Evolutionary conservation across 2,888 invertebrate species (phyloP), one percentile per base, ranked within the genome.

Genomic region (Lasiommata megera): DNA sequence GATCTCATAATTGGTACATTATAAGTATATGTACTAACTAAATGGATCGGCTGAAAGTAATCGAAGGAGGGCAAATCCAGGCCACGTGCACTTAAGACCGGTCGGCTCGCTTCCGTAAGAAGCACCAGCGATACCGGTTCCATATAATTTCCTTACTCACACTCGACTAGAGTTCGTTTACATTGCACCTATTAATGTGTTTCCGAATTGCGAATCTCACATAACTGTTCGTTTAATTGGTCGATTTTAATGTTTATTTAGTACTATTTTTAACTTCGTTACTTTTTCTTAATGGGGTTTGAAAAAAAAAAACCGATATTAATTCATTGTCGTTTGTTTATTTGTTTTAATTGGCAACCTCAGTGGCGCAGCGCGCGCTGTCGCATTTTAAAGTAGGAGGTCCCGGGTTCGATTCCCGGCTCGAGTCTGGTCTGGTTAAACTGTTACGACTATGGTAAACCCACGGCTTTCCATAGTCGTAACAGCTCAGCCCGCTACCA

Each of bases 81-180:
- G 60, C 41, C 56, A 60, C 60, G 41, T 56, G 56, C 43, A 37
- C 47, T 47, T 8, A 14, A 23, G 56, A 60, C 62, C 62, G 59
- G 62, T 63, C 52, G 50, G 60, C 41, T 57, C 52, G 56, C 62
- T 66, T 66, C 65, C 64, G 59, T 60, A 56, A 48, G 56, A 63
- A 53, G 55, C 54, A 50, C 53, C 54, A 16, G 52, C 34, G 16
- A 48, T 48, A 59, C 62, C 57, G 62, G 62, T 60, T 62, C 54
- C 38, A 37, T 52, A 46, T 41, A 11, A 58, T 50, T 51, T 54
- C 57, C 57, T 55, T 46, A 38, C 48, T 55, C 38, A 58, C 57
- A 47, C 47, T 23, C 14, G 17, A 31, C 41, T 18, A 17, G 52
- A 52, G 52, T 52, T 41, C 52, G 41, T 41, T 51, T 51, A 52